A percentile compares a stretch with the other conserved stretches of the same genome.
These are phyloP conservation scores for Ectemnius lituratus DNA, from an alignment of 2,888 invertebrate species.

Conservation along the genomic window DNA sequence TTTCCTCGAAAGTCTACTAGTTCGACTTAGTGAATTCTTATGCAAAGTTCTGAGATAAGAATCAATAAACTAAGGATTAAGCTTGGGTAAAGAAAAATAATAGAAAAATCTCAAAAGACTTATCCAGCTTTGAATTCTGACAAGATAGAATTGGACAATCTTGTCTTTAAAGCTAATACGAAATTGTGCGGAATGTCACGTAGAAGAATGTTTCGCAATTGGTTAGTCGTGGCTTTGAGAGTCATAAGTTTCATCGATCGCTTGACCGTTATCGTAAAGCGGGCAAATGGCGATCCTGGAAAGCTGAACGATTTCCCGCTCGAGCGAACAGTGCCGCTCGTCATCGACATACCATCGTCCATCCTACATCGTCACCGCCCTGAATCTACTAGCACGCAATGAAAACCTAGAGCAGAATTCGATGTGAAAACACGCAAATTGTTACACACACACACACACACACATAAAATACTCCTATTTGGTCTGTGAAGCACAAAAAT, in stretches of 20 bases:
- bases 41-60: too few relatives aligned
- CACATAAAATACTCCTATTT: not conserved
- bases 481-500: too few relatives aligned
- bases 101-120: too few relatives aligned
- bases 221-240: not conserved
- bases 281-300: slow-evolving; percentile 15
- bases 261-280: slow-evolving; percentile 36
- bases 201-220: slow-evolving; percentile 4
- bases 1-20: not conserved
- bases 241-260: slow-evolving; percentile 19
- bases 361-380: slow-evolving; percentile 21
- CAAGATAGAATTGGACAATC: not conserved
- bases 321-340: slow-evolving; percentile 48
- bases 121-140: too few relatives aligned
- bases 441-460: slow-evolving; percentile 7
- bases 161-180: slow-evolving; percentile 1
- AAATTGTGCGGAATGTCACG: not conserved
- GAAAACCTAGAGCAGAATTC: slow-evolving; percentile 25
- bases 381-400: slow-evolving; percentile 20
- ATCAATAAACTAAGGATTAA: too few relatives aligned
- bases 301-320: slow-evolving; percentile 45
- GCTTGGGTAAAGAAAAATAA: too few relatives aligned
- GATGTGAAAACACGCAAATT: slow-evolving; percentile 32
- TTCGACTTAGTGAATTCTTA: too few relatives aligned
- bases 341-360: slow-evolving; percentile 33